Base-by-base conservation (phyloP, 2,888 invertebrate species). In the Osmoderma eremita region DNA sequence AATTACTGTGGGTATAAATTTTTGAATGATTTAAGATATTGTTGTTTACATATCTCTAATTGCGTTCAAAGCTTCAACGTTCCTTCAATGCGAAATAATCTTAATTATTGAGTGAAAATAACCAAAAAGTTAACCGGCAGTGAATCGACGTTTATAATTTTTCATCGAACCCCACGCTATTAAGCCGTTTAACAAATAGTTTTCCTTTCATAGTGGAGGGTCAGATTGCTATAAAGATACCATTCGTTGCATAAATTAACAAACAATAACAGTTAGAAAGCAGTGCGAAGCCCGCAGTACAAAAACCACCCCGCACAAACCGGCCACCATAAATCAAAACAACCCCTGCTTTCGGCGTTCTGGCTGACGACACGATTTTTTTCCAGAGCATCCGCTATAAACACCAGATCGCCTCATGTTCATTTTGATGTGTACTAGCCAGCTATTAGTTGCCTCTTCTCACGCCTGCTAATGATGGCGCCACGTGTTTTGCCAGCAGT, bases 381-480 rank as follows among this genome's bases (percentile, higher is more conserved):
- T 65, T 67, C 42, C 22, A 61, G 61, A 53, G 51, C 49, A 49
- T 53, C 67, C 51, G 65, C 62, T 66, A 68, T 68, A 65, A 68
- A 51, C 58, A 58, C 53, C 30, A 68, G 56, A 61, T 65, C 64
- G 41, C 42, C 39, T 38, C 53, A 67, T 54, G 63, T 63, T 54
- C 63, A 62, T 54, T 62, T 56, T 17, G 64, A 65, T 65, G 18
- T 58, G 56, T 56, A 56, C 65, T 61, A 48, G 58, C 41, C 13
- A 56, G 53, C 68, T 68, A 66, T 68, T 68, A 70, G 67, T 67
- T 67, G 74, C 75, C 77, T 76, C 78, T 80, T 79, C 80, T 80
- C 81, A 80, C 81, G 81, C 81, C 81, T 79, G 79, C 74, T 81
- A 81, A 81, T 81, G 81, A 81, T 78, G 77, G 76, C 76, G 80